phyloP scores from a whole-genome alignment of 2,888 invertebrate species.

The Drosophila neonasuta region DNA sequence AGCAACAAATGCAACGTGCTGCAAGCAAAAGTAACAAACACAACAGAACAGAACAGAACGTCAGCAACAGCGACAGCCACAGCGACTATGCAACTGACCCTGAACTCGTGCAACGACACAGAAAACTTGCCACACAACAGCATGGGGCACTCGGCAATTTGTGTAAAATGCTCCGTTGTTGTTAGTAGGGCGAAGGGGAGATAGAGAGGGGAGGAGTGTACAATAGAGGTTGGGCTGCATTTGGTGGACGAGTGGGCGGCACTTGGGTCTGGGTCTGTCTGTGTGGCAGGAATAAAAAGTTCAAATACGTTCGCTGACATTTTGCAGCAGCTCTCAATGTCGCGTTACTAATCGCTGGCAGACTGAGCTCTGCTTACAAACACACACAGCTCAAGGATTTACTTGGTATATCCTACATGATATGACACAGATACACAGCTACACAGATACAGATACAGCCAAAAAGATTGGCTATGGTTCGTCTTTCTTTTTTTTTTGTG shows the following conservation, averaged over 20 bases:
- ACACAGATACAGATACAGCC: slow-evolving; percentile 4
- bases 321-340: slow-evolving; percentile 65
- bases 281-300: slow-evolving; percentile 54
- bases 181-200: not conserved
- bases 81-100: slow-evolving; percentile 48
- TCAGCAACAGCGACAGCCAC: slow-evolving; percentile 20
- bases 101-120: slow-evolving; percentile 75
- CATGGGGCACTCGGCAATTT: slow-evolving; percentile 34
- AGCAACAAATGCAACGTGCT: slow-evolving; percentile 34
- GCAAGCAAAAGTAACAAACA: slow-evolving; percentile 22
- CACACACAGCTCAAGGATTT: slow-evolving; percentile 61
- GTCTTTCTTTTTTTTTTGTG: not conserved
- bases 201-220: slow-evolving; percentile 14
- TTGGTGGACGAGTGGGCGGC: slow-evolving; percentile 47
- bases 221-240: slow-evolving; percentile 12
- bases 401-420: slow-evolving; percentile 15
- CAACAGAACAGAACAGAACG: slow-evolving; percentile 6
- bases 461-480: slow-evolving; percentile 16
- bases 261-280: slow-evolving; percentile 39
- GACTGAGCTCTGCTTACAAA: slow-evolving; percentile 14
- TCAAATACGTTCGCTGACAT: slow-evolving; percentile 75
- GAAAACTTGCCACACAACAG: slow-evolving; percentile 51
- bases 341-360: slow-evolving; percentile 35
- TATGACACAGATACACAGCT: slow-evolving; percentile 15
- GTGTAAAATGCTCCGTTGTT: slow-evolving; percentile 26